Evolutionary conservation across 2,888 invertebrate genomes (phyloP), one percentile per base, ranked within the genome.

Genomic region (Acronicta aceris): DNA sequence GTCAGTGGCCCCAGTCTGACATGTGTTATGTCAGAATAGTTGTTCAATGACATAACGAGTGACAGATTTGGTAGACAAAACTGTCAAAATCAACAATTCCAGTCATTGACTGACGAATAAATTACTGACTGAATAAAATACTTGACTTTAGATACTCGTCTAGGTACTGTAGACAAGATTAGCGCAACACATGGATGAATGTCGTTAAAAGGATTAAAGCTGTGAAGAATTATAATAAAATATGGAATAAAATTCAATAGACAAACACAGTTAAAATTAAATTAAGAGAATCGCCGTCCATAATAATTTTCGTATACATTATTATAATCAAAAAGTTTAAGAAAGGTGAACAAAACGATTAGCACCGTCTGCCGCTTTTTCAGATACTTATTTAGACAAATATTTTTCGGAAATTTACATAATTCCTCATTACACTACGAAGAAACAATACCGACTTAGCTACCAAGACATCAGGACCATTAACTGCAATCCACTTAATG

Each of bases 401-500:
- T 40, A 40, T 51, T 25, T 10, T 38, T 5, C 17, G 50, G 49
- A n/a, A 40, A 50, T 57, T 56, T 58, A 25, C 40, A 61, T 41
- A 58, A 57, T 52, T 46, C 38, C 10, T 57, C 47, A 72, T 51
- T 25, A 56, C 45, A 15, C 15, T 47, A 52, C 54, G 42, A 49
- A 64, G 60, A 65, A 62, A 70, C 59, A 62, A 69, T 61, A 43
- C 46, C 46, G 60, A 61, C 63, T 54, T 56, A 52, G 55, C 46
- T 48, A 51, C 48, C 42, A 53, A 65, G 52, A 58, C 65, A 25
- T 45, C 50, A 30, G 9, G 30, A 51, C 43, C 63, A 68, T 74
- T 76, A 65, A 65, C 55, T 65, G 53, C 63, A 63, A 61, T 70
- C 46, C 49, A 59, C 61, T 48, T 70, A 72, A 74, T 62, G 72